Percentiles rank a stretch among this genome's conserved stretches.
phyloP scores from a whole-genome alignment of 2,797 vertebrate genomes.

The Gymnothorax reevesii region DNA sequence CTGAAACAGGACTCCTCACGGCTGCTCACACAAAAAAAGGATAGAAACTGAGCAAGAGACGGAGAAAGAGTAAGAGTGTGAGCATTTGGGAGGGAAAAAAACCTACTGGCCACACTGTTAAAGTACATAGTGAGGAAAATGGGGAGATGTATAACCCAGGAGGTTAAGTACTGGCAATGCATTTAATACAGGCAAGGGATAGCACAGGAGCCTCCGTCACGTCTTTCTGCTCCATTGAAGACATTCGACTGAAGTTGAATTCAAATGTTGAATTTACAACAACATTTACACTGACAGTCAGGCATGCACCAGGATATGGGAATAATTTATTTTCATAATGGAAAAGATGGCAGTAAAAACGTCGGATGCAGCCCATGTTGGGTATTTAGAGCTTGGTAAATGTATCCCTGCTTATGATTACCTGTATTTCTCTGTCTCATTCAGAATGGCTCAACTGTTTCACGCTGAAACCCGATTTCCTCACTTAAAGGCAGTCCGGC shows the following conservation, averaged over 20 bases:
- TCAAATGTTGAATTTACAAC: not conserved
- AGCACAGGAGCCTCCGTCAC: not conserved
- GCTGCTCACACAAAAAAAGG: conserved; percentile 55
- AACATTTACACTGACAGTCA: not conserved
- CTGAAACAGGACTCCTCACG: conserved; percentile 79
- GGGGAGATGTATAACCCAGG: not conserved
- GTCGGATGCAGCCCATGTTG: not conserved
- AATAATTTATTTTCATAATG: not conserved
- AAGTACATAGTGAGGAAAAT: conserved; percentile 60
- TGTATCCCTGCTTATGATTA: conserved; percentile 10
- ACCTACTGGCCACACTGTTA: conserved; percentile 70
- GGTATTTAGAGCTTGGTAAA: not conserved
- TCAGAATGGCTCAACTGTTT: not conserved
- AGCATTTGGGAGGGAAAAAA: conserved; percentile 40
- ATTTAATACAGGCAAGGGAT: conserved; percentile 24
- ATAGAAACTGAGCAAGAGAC: conserved; percentile 34
- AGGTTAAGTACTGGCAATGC: conserved; percentile 52
- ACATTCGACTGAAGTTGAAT: not conserved
- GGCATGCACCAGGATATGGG: not conserved
- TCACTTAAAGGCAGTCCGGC: conserved; percentile 36
- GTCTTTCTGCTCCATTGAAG: not conserved
- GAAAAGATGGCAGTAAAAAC: not conserved
- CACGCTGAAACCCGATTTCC: not conserved
- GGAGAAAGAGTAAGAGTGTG: conserved; percentile 17
- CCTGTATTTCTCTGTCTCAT: not conserved